Evolutionary conservation across 2,113 vertebrate genomes (phyloP).

Genomic region (Heterocephalus glaber): DNA sequence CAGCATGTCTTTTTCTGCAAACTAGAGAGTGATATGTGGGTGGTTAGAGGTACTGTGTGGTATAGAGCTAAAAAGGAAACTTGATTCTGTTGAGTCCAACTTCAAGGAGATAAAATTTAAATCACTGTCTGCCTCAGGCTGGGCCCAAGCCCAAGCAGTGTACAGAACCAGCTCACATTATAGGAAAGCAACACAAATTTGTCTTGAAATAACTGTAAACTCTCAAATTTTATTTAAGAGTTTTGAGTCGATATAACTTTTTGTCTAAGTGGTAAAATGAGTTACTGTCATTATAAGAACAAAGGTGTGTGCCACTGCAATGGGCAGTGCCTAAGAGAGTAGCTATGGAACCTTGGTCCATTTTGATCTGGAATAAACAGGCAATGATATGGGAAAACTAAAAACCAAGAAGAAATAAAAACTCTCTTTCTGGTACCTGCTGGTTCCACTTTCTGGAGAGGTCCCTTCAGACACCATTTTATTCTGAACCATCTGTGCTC

Average conservation of each 20-base stretch:
- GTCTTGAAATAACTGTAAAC: background rate
- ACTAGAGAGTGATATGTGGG: no score
- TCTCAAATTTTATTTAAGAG: background rate
- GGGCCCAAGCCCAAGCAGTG: no score
- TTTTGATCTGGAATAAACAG: background rate
- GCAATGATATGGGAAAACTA: background rate
- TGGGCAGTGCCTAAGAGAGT: background rate
- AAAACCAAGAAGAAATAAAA: background rate
- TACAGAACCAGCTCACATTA: background rate
- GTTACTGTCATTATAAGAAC: background rate
- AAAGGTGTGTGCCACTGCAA: background rate
- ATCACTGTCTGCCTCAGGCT: background rate
- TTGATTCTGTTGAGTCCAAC: fast-evolving
- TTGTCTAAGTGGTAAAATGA: background rate
- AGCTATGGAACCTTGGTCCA: fast-evolving
- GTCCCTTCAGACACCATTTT: background rate
- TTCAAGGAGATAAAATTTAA: background rate
- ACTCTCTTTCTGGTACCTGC: background rate
- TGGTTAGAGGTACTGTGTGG: background rate
- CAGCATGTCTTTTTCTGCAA: background rate
- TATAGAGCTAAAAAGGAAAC: background rate
- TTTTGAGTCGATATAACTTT: background rate
- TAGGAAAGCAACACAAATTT: background rate
- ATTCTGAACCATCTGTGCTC: background rate
- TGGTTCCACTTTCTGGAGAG: background rate